Conservation (phyloP, 2,113 vertebrate species). For the Anhinga anhinga region DNA sequence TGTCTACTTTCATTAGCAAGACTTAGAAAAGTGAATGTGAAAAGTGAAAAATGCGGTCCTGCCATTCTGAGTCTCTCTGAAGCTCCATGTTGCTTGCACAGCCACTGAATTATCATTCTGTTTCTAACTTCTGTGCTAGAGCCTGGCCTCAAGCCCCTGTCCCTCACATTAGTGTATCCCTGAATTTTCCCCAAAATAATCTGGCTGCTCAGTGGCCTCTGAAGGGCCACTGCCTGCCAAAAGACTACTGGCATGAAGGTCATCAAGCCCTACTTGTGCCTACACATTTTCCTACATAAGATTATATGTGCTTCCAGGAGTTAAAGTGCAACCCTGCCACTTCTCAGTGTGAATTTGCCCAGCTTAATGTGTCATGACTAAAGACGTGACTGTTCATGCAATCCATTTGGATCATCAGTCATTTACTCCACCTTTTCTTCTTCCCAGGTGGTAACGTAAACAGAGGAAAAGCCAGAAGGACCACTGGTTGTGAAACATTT, state of each 20-base stretch:
- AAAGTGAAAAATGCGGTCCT: neutral
- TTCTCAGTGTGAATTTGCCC: neutral
- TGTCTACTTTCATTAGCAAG: neutral
- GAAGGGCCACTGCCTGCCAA: neutral
- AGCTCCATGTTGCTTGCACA: neutral
- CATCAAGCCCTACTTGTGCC: neutral
- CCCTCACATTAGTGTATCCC: accelerated
- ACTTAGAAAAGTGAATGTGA: neutral
- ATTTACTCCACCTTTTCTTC: constrained; percentile 64
- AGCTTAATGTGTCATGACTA: constrained; percentile 2
- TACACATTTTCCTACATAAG: neutral
- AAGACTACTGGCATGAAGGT: neutral
- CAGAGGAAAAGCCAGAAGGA: constrained; percentile 75
- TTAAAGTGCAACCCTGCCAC: neutral
- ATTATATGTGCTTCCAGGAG: neutral
- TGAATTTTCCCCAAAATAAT: neutral
- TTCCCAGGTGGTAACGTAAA: constrained; percentile 81
- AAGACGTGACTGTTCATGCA: constrained; percentile 33
- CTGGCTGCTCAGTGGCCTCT: neutral
- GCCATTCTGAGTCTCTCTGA: neutral
- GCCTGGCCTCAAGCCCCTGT: neutral
- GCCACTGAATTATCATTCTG: neutral
- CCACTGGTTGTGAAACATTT: constrained; percentile 78
- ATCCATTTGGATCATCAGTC: neutral
- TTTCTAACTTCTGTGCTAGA: neutral